Evolutionary conservation across 2,113 vertebrate species (phyloP).

Genomic region (Rhinogobius similis): DNA sequence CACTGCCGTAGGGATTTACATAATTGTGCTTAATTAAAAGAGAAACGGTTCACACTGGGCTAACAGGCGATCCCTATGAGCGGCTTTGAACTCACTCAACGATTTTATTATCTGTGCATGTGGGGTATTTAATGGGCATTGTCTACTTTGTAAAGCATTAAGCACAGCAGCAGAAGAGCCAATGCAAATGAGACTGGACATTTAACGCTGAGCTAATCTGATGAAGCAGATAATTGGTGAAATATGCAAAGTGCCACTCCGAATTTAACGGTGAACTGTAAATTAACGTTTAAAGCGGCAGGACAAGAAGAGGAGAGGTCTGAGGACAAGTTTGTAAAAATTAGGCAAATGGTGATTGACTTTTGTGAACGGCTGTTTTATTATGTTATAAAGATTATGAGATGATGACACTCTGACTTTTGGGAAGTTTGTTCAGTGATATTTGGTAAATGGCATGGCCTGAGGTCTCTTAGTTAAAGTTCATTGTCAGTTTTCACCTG

Average conservation of each 20-base stretch:
- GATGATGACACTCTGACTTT: no score
- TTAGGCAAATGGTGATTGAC: constrained; percentile 11
- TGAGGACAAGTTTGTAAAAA: background rate
- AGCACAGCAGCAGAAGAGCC: background rate
- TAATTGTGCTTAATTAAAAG: constrained; percentile 59
- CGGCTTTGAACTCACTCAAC: background rate
- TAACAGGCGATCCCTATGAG: background rate
- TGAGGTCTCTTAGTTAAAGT: background rate
- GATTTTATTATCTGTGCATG: background rate
- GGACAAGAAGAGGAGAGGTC: constrained; percentile 27
- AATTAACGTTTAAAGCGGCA: constrained; percentile 28
- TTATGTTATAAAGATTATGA: no score
- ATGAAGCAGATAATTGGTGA: constrained; percentile 37
- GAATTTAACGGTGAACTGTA: constrained; percentile 30
- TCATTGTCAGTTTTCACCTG: background rate
- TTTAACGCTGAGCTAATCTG: constrained; percentile 17
- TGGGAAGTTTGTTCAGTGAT: background rate
- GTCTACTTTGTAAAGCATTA: constrained; percentile 12
- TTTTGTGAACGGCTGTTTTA: background rate
- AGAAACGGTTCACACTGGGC: constrained; percentile 29
- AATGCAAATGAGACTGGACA: background rate
- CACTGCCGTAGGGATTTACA: constrained; percentile 33
- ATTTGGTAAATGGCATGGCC: background rate
- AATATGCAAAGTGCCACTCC: constrained; percentile 47
- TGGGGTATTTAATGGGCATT: constrained; percentile 11